phyloP scores from a whole-genome alignment of 2,888 invertebrate species.

The Leucophenga montana region DNA sequence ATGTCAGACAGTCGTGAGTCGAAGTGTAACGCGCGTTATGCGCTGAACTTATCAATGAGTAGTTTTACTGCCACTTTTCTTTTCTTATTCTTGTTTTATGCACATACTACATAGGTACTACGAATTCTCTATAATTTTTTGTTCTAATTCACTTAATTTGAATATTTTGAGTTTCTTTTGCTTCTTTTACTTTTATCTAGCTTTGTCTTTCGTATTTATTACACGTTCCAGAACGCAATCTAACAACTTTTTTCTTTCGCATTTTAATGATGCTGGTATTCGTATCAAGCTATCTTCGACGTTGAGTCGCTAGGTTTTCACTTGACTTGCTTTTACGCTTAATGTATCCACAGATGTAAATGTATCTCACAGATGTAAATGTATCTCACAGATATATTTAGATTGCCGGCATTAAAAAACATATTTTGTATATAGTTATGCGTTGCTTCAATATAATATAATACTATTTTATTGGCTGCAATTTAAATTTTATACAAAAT shows the following conservation, averaged over 20 bases:
- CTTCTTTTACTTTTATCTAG: constrained; percentile 13
- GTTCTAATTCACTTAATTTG: constrained; percentile 31
- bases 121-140: constrained; percentile 11
- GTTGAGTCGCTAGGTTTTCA: constrained; percentile 52
- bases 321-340: constrained; percentile 35
- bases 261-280: neutral
- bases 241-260: constrained; percentile 14
- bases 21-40: neutral
- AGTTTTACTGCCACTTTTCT: constrained; percentile 2
- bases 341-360: no score
- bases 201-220: constrained; percentile 32
- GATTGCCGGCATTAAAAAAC: no score
- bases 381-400: neutral
- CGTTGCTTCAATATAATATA: no score
- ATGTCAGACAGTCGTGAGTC: neutral
- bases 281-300: constrained; percentile 6
- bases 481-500: no score
- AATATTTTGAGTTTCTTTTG: constrained; percentile 47
- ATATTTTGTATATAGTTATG: no score
- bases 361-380: no score
- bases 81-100: neutral
- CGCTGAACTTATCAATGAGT: constrained; percentile 37
- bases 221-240: constrained; percentile 30
- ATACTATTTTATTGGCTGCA: no score
- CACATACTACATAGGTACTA: neutral